Conservation (phyloP, 1,140 invertebrate genomes). For the Phthorimaea operculella region DNA sequence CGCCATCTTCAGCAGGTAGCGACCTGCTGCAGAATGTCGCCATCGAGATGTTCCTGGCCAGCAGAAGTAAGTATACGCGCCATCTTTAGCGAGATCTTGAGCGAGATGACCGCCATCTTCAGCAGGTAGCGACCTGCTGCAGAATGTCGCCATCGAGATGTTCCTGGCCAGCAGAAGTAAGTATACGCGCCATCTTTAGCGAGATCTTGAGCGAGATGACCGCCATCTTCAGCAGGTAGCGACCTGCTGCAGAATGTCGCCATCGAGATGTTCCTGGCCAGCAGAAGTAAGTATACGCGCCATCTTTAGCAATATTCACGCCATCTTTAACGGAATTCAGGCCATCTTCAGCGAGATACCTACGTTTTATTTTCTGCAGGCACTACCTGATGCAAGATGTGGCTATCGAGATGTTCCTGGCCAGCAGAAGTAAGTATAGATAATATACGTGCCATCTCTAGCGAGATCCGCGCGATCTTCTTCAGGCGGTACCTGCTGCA, state of each 20-base stretch:
- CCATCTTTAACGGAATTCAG: too few species aligned
- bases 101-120: too few species aligned
- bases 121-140: too few species aligned
- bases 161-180: conserved; percentile 98
- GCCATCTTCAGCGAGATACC: conserved; percentile 98
- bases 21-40: conserved; percentile 97
- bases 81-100: too few species aligned
- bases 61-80: conserved; percentile 87
- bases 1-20: conserved; percentile 96
- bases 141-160: conserved; percentile 98
- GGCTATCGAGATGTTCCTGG: conserved; percentile 98
- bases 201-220: too few species aligned
- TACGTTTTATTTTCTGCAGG: conserved; percentile 98
- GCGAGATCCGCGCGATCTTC: too few species aligned
- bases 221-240: too few species aligned
- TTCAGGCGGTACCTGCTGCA: conserved; percentile 95
- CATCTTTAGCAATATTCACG: too few species aligned
- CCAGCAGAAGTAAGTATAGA: conserved; percentile 91
- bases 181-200: too few species aligned
- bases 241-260: conserved; percentile 97
- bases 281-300: conserved; percentile 93
- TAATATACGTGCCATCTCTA: too few species aligned
- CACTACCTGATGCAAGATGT: conserved; percentile 97
- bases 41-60: conserved; percentile 98
- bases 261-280: conserved; percentile 98